Base-by-base conservation (phyloP, 2,888 invertebrate species). In the Linnaemya vulpina region DNA sequence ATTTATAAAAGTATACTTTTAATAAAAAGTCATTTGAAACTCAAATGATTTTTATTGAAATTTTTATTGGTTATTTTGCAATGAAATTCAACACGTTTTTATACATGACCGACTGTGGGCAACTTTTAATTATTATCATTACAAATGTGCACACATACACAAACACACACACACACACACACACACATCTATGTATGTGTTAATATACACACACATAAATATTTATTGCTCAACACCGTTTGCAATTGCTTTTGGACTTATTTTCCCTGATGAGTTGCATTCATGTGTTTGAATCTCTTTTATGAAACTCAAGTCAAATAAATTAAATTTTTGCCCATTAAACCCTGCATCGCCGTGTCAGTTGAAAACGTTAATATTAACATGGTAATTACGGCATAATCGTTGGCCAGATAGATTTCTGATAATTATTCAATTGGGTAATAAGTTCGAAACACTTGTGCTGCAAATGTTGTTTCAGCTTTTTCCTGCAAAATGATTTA, bases 221-320 rank as follows among this genome's bases (percentile, higher is more conserved):
- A 40, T 25, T 55, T 43, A 58, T 71, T 25, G 55, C 11, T 55
- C 25, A 43, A 17, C 38, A 40, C 7, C 55, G 43, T 58, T 7
- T 71, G 43, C 55, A 55, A 71, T 58, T 58, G 55, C 55, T 22
- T 25, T 71, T 71, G 43, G 55, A 70, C 53, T 70, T 40, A 55
- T 51, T 70, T 53, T 53, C 20, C 53, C 35, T 22, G 38, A 70
- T 70, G 51, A 67, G 30, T 46, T 20, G 13, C 13, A 2, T 11
- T 13, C 17, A 11, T 49, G 17, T 51, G 17, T 35, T n/a, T 13
- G 17, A 4, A n/a, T 9, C n/a, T 8, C 10, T 53, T 20, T 15
- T 51, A 68, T 20, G 51, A 8, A 68, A 51, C 20, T 51, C 51
- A 51, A 38, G 46, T 60, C 17, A 55, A 55, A 40, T n/a, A 40